Evolutionary conservation across 2,113 vertebrate species (phyloP).

Genomic region (Tetraodon nigroviridis): DNA sequence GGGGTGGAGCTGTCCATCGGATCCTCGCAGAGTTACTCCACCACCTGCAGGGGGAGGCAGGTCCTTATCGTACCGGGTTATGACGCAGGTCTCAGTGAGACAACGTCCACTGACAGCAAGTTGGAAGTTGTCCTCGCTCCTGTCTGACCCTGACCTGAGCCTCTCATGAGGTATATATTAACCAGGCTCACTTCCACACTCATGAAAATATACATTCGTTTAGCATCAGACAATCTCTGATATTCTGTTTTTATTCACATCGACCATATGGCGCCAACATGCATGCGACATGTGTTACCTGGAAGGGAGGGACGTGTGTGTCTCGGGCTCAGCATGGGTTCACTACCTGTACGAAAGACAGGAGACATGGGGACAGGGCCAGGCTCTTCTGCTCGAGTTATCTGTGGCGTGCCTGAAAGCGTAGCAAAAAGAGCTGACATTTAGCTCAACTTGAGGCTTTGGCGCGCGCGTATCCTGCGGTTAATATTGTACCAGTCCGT

Average conservation of each 20-base stretch:
- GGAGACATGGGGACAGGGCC: conserved; percentile 61
- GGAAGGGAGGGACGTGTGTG: conserved; percentile 25
- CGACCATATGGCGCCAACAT: background rate
- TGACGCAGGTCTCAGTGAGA: background rate
- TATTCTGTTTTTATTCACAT: background rate
- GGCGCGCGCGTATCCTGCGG: background rate
- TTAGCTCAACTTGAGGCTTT: background rate
- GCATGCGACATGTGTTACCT: conserved; percentile 23
- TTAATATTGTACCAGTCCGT: conserved; percentile 63
- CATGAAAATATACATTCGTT: too few species aligned
- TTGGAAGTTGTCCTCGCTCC: background rate
- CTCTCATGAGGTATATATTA: background rate
- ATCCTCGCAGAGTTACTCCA: conserved; percentile 71
- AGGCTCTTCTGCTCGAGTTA: conserved; percentile 21
- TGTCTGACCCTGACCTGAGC: background rate
- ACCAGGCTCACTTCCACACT: too few species aligned
- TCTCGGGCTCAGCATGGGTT: conserved; percentile 72
- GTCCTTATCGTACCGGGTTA: too few species aligned
- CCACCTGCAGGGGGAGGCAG: conserved; percentile 33
- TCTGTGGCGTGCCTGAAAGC: conserved; percentile 56
- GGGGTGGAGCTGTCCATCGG: conserved; percentile 82
- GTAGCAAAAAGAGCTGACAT: background rate
- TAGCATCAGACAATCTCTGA: too few species aligned
- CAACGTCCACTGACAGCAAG: background rate
- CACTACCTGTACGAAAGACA: conserved; percentile 80